Evolutionary conservation across 2,888 invertebrate species (phyloP).

Genomic region (Rhaphigaster nebulosa): DNA sequence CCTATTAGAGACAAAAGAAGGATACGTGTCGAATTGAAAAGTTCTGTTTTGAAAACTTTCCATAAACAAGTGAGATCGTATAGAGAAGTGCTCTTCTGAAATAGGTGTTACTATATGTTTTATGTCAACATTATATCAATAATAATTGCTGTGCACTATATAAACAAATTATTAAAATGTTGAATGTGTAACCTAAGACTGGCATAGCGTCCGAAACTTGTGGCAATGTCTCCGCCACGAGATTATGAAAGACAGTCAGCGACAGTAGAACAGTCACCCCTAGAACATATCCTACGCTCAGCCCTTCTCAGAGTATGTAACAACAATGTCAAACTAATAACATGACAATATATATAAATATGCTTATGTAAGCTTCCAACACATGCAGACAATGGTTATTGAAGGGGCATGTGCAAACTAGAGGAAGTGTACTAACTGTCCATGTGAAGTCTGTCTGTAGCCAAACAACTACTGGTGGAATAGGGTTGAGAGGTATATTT

Average conservation of each 20-base stretch:
- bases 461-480: constrained; percentile 26
- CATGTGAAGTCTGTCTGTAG: constrained; percentile 13
- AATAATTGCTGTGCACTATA: constrained; percentile 44
- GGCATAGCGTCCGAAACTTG: constrained; percentile 99
- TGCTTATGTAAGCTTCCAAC: constrained; percentile 41
- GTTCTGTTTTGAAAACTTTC: constrained; percentile 4
- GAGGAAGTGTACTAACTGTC: constrained; percentile 16
- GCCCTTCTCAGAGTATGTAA: constrained; percentile 6
- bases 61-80: constrained; percentile 35
- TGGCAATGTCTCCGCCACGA: constrained; percentile 99
- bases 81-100: constrained; percentile 37
- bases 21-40: constrained; percentile 29
- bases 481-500: not conserved
- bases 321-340: constrained; percentile 51
- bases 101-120: constrained; percentile 31
- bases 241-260: constrained; percentile 99
- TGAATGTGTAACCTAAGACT: constrained; percentile 71
- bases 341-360: constrained; percentile 47
- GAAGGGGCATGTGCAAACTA: constrained; percentile 40
- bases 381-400: constrained; percentile 36
- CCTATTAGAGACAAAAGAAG: constrained; percentile 49
- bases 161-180: constrained; percentile 46
- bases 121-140: constrained; percentile 7
- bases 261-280: constrained; percentile 99
- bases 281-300: constrained; percentile 78